Conservation (phyloP, 2,113 vertebrate species). For the Hemibagrus wyckioides region DNA sequence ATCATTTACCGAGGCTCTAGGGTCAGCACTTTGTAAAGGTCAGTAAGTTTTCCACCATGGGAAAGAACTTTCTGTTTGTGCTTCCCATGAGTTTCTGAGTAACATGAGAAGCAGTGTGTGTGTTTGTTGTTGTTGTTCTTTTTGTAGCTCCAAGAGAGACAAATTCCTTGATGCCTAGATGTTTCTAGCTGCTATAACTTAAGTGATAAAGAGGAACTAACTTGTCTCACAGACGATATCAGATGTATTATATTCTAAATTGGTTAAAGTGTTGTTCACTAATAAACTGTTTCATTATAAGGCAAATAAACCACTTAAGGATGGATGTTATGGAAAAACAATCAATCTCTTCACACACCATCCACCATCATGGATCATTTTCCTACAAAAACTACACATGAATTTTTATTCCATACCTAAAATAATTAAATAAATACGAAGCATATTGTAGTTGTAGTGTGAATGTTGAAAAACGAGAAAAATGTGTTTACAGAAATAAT, state of each 20-base stretch:
- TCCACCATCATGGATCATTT: neutral
- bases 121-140: neutral
- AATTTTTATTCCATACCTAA: neutral
- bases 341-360: neutral
- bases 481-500: neutral
- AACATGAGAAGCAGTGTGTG: neutral
- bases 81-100: neutral
- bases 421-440: neutral
- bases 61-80: no score
- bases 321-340: neutral
- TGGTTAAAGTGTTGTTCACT: neutral
- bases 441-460: neutral
- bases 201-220: neutral
- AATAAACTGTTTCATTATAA: neutral
- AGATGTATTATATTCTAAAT: neutral
- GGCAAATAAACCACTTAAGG: neutral
- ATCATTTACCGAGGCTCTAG: neutral
- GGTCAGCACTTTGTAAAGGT: neutral
- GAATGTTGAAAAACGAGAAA: neutral
- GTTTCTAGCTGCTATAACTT: neutral
- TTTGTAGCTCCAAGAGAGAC: neutral
- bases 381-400: neutral
- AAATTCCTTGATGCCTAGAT: no score
- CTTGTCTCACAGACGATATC: neutral
- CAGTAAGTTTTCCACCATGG: slow-evolving; percentile 3